Percentiles rank a stretch among this genome's conserved stretches.
These are phyloP conservation scores for Plusia festucae DNA, from an alignment of 2,888 invertebrate genomes.

Conservation along the genomic window DNA sequence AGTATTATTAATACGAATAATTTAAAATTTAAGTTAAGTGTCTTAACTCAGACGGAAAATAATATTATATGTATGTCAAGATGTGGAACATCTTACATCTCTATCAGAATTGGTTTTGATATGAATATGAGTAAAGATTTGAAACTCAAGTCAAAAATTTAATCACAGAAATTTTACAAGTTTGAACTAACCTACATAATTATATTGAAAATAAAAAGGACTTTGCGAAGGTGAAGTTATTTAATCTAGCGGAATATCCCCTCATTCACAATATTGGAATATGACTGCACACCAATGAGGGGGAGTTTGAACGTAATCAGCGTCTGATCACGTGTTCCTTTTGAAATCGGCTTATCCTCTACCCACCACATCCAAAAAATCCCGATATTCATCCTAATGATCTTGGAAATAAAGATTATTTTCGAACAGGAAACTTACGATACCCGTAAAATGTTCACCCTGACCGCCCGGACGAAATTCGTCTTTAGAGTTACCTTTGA, in stretches of 20 bases:
- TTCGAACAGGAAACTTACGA: slow-evolving; percentile 53
- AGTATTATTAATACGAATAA: no score
- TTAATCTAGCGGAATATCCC: slow-evolving; percentile 80
- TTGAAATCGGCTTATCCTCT: slow-evolving; percentile 85
- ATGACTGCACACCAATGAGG: slow-evolving; percentile 76
- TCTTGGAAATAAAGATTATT: slow-evolving; percentile 57
- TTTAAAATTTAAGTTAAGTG: no score
- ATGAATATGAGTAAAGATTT: no score
- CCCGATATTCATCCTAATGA: slow-evolving; percentile 65
- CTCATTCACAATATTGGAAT: slow-evolving; percentile 86
- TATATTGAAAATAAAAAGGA: slow-evolving; percentile 47
- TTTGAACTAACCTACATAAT: no score
- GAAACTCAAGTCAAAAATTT: neutral
- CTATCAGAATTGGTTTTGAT: no score
- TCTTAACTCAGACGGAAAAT: no score
- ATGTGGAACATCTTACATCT: no score
- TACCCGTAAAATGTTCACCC: slow-evolving; percentile 68
- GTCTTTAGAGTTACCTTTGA: slow-evolving; percentile 82
- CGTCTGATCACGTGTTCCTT: slow-evolving; percentile 87
- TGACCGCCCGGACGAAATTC: slow-evolving; percentile 71
- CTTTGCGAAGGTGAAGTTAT: slow-evolving; percentile 57
- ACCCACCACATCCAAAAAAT: slow-evolving; percentile 59
- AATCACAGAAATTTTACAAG: neutral
- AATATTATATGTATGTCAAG: no score
- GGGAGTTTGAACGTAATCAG: slow-evolving; percentile 78